phyloP scores from a whole-genome alignment of 2,888 invertebrate species.

The Eupelmus urozonus region DNA sequence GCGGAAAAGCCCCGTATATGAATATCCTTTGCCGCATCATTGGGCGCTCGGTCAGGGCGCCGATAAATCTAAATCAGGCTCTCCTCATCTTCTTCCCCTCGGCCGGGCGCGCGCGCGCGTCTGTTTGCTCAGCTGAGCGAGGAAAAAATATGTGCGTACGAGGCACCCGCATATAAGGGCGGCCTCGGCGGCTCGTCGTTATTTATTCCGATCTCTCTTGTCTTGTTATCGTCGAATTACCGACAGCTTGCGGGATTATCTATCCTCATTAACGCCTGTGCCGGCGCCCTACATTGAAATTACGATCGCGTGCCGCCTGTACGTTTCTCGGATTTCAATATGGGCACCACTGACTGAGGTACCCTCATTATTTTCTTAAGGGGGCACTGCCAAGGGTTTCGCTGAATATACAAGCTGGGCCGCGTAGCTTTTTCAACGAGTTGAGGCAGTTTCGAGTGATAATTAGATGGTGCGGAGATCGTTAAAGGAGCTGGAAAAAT shows the following conservation, averaged over 20 bases:
- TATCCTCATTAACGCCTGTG: conserved; percentile 38
- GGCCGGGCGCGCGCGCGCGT: neutral
- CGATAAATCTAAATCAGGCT: conserved; percentile 38
- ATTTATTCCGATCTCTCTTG: conserved; percentile 33
- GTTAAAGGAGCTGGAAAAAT: too few relatives aligned
- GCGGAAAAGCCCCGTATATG: too few relatives aligned
- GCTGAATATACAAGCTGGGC: too few relatives aligned
- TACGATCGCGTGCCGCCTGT: neutral
- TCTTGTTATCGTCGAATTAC: conserved; percentile 30
- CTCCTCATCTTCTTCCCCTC: conserved; percentile 3
- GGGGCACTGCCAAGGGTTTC: too few relatives aligned
- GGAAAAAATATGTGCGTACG: conserved; percentile 30
- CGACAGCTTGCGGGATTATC: conserved; percentile 51
- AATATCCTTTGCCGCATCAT: conserved; percentile 6
- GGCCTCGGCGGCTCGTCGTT: conserved; percentile 13
- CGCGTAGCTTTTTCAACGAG: too few relatives aligned
- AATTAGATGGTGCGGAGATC: too few relatives aligned
- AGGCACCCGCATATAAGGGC: conserved; percentile 45
- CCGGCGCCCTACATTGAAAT: neutral
- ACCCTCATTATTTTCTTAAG: too few relatives aligned
- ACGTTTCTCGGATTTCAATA: neutral
- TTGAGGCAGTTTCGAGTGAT: too few relatives aligned
- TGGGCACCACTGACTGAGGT: neutral
- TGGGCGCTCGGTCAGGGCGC: neutral
- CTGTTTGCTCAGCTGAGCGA: conserved; percentile 39